phyloP scores from a whole-genome alignment of 2,888 invertebrate genomes.

The Oscheius myriophilus region DNA sequence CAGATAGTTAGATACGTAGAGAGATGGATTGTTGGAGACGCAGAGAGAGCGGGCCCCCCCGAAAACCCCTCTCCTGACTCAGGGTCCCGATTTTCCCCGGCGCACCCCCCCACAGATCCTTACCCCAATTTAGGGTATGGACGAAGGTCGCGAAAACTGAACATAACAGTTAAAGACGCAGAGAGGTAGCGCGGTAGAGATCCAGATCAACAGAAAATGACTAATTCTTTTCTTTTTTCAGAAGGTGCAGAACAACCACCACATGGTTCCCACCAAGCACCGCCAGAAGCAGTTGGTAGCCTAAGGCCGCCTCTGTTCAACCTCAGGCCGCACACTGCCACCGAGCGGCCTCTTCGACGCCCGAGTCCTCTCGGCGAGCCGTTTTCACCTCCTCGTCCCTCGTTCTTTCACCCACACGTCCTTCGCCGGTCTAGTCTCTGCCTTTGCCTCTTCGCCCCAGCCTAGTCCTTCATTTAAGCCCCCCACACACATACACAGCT shows the following conservation, averaged over 20 bases:
- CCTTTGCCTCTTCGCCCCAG: neutral
- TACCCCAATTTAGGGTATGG: no score
- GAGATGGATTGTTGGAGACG: no score
- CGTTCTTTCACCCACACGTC: neutral
- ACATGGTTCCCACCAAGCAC: conserved; percentile 18
- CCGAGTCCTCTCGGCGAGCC: no score
- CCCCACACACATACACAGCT: neutral
- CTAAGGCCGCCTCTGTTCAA: neutral
- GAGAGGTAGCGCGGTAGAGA: no score
- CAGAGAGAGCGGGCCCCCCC: neutral
- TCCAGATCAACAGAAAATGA: neutral
- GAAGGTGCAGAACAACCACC: neutral
- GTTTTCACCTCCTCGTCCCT: conserved; percentile 1
- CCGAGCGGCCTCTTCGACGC: no score
- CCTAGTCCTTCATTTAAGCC: neutral
- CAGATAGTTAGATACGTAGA: no score
- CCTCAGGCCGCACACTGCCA: no score
- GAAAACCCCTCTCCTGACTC: neutral
- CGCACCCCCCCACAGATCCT: no score
- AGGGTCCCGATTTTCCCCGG: no score
- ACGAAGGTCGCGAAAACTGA: neutral
- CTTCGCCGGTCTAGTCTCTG: conserved; percentile 10
- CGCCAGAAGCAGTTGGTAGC: conserved; percentile 25
- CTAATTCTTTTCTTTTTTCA: neutral
- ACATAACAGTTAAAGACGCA: neutral